Evolutionary conservation across 1,140 invertebrate genomes (phyloP).

Genomic region (Drosophila albomicans): DNA sequence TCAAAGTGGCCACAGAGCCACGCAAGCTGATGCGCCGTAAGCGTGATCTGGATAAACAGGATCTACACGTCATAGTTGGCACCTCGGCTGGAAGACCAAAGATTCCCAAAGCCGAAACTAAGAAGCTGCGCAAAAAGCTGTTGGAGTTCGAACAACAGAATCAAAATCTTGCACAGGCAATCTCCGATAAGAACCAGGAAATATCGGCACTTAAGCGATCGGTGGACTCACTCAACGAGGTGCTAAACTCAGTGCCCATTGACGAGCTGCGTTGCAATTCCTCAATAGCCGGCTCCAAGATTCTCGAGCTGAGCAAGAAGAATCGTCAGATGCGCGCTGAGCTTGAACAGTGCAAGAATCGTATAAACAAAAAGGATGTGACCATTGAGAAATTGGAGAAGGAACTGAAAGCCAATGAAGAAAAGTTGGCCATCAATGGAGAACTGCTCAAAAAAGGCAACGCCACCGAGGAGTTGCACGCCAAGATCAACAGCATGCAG

Average conservation of each 20-base stretch:
- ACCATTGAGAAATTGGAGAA: conserved; percentile 85
- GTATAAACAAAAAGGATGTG: conserved; percentile 75
- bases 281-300: conserved; percentile 86
- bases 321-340: conserved; percentile 86
- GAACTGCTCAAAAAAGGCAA: conserved; percentile 53
- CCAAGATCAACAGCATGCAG: conserved; percentile 87
- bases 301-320: conserved; percentile 87
- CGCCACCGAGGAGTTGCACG: conserved; percentile 86
- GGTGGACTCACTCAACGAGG: conserved; percentile 85
- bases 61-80: conserved; percentile 50
- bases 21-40: conserved; percentile 37
- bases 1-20: background rate
- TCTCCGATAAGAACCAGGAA: conserved; percentile 85
- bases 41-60: conserved; percentile 32
- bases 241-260: conserved; percentile 84
- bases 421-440: conserved; percentile 43
- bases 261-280: conserved; percentile 86
- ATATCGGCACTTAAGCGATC: conserved; percentile 86
- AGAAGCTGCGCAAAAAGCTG: conserved; percentile 71
- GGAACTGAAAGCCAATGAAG: conserved; percentile 76
- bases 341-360: conserved; percentile 85
- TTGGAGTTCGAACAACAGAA: conserved; percentile 64
- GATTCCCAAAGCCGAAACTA: conserved; percentile 41
- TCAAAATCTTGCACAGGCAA: conserved; percentile 55
- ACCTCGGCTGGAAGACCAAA: conserved; percentile 43